phyloP scores from a whole-genome alignment of 2,797 vertebrate genomes.

The Dendrocincla tyrannina region DNA sequence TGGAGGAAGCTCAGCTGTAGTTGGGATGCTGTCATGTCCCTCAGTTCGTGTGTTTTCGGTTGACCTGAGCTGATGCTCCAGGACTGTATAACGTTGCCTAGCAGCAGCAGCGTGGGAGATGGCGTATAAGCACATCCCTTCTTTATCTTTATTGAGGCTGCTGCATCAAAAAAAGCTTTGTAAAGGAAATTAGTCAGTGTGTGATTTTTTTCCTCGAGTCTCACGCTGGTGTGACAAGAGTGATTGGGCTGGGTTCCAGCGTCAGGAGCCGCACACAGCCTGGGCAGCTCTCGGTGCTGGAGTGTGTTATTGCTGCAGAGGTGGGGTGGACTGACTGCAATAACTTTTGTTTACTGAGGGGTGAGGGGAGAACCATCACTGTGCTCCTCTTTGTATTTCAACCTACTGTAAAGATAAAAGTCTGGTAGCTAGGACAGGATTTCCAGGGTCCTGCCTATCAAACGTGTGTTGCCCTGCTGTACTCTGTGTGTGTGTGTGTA shows the following conservation, averaged over 20 bases:
- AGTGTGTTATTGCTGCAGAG: not conserved
- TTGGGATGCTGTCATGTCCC: rapidly evolving
- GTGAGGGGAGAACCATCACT: slow-evolving; percentile 1
- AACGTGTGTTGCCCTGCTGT: slow-evolving; percentile 28
- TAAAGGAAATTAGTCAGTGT: slow-evolving; percentile 3
- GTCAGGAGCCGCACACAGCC: rapidly evolving
- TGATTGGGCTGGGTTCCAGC: not conserved
- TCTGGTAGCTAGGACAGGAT: slow-evolving; percentile 1
- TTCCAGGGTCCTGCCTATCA: slow-evolving; percentile 10
- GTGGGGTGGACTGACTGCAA: slow-evolving; percentile 4
- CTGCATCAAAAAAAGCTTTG: not conserved
- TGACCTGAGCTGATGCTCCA: slow-evolving; percentile 8
- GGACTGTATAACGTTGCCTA: not conserved
- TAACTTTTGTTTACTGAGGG: slow-evolving; percentile 53
- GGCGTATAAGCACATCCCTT: slow-evolving; percentile 22
- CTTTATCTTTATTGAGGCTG: slow-evolving; percentile 3
- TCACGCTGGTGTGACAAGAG: not conserved
- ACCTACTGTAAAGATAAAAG: slow-evolving; percentile 47
- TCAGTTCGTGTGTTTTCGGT: not conserved
- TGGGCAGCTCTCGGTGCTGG: not conserved
- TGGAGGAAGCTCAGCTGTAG: not conserved
- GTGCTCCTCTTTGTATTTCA: slow-evolving; percentile 49
- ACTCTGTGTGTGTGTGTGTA: not conserved
- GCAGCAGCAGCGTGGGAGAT: not conserved
- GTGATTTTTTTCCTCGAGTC: not conserved